These are phyloP conservation scores for Sarcophaga peregrina DNA, from an alignment of 1,140 invertebrate genomes.

Conservation along the genomic window DNA sequence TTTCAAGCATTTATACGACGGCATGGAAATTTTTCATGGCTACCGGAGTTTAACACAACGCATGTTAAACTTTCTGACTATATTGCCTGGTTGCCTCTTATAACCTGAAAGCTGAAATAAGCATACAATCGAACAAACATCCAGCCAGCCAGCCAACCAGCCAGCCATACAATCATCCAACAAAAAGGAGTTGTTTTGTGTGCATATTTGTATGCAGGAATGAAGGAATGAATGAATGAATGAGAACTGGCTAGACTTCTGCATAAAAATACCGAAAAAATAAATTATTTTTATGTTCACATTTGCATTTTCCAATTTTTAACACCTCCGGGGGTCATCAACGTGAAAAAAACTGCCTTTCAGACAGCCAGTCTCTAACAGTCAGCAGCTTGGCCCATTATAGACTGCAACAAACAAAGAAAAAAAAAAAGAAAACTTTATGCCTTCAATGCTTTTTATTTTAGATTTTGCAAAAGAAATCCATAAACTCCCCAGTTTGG, in stretches of 20 bases:
- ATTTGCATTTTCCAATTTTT: constrained; percentile 65
- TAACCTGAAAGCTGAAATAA: too few species aligned
- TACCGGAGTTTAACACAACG: constrained; percentile 32
- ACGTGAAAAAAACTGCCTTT: neutral
- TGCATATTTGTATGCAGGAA: too few species aligned
- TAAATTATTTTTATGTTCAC: constrained; percentile 63
- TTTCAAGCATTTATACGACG: constrained; percentile 1
- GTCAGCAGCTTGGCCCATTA: too few species aligned
- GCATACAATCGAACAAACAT: too few species aligned
- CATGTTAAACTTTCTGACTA: too few species aligned
- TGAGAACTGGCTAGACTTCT: constrained; percentile 36
- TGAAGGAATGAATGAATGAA: neutral
- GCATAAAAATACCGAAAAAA: constrained; percentile 48
- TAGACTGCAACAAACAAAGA: neutral
- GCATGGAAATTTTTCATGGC: constrained; percentile 34
- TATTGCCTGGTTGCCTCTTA: too few species aligned
- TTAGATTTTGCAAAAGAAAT: too few species aligned
- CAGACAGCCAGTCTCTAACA: too few species aligned
- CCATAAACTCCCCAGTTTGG: neutral
- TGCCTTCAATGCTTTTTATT: too few species aligned
- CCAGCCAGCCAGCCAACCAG: too few species aligned
- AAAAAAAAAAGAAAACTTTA: neutral
- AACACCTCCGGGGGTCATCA: constrained; percentile 65
- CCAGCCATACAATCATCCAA: too few species aligned
- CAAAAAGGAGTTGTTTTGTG: too few species aligned